phyloP scores from a whole-genome alignment of 2,113 vertebrate genomes.

The Rhegmatorhina hoffmannsi region DNA sequence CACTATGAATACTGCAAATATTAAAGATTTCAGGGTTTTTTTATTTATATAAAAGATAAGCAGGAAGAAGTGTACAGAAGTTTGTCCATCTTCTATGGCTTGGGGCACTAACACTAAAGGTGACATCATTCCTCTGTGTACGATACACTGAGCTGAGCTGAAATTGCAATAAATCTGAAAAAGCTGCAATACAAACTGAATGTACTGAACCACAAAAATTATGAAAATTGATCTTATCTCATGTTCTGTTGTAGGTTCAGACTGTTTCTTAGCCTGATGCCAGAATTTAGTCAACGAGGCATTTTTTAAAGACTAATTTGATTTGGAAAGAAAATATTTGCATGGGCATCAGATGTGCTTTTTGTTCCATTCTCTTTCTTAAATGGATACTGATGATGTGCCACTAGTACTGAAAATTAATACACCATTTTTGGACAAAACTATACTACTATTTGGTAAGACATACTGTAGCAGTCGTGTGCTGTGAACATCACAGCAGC shows the following conservation, averaged over 20 bases:
- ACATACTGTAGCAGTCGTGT: not conserved
- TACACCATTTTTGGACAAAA: not conserved
- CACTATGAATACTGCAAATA: not conserved
- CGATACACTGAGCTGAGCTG: not conserved
- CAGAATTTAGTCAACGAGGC: not conserved
- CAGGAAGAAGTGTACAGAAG: not conserved
- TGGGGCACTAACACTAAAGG: not conserved
- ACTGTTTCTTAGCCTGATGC: not conserved
- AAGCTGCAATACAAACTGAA: slow-evolving; percentile 1
- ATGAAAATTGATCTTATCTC: slow-evolving; percentile 7
- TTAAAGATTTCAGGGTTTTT: not conserved
- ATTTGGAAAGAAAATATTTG: slow-evolving; percentile 23
- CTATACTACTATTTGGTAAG: not conserved
- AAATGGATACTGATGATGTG: not conserved
- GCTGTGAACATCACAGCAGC: not conserved
- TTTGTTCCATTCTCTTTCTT: not conserved
- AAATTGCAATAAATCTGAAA: slow-evolving; percentile 8
- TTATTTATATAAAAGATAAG: not conserved
- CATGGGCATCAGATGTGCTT: not conserved
- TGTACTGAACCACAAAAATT: not conserved
- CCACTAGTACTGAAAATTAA: not conserved
- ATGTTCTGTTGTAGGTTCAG: not conserved
- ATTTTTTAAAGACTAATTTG: not conserved
- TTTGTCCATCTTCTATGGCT: not conserved
- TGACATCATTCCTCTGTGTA: not conserved